These are phyloP conservation scores for Himalopsyche kuldschensis DNA, from an alignment of 2,888 invertebrate genomes.

Conservation along the genomic window DNA sequence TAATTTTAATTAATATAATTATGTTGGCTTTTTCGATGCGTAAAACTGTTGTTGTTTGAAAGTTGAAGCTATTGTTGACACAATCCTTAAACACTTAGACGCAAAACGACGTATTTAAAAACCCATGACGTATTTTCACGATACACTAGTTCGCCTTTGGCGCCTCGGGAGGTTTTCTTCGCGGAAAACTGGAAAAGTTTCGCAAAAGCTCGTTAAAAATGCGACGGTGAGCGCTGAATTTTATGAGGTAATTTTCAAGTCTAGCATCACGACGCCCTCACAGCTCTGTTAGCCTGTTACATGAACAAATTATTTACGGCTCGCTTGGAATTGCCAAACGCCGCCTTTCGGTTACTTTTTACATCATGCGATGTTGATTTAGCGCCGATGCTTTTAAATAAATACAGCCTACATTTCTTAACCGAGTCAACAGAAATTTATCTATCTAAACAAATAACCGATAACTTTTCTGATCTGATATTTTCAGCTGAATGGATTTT, in stretches of 20 bases:
- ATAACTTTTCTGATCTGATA: too few species aligned
- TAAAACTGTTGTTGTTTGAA: too few species aligned
- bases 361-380: background rate
- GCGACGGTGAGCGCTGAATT: constrained; percentile 9
- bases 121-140: background rate
- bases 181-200: background rate
- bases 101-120: background rate
- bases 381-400: too few species aligned
- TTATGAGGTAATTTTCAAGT: constrained; percentile 34
- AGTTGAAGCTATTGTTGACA: background rate
- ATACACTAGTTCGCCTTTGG: background rate
- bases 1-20: too few species aligned
- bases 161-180: background rate
- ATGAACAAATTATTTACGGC: constrained; percentile 28
- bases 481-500: too few species aligned
- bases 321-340: background rate
- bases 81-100: background rate
- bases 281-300: constrained; percentile 13
- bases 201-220: constrained; percentile 19
- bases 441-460: too few species aligned
- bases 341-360: background rate
- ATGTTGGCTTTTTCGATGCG: too few species aligned
- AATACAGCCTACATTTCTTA: background rate
- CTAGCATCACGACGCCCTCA: constrained; percentile 13
- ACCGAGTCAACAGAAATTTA: background rate